Conservation (phyloP, 1,140 invertebrate species). For the Tigriopus japonicus region DNA sequence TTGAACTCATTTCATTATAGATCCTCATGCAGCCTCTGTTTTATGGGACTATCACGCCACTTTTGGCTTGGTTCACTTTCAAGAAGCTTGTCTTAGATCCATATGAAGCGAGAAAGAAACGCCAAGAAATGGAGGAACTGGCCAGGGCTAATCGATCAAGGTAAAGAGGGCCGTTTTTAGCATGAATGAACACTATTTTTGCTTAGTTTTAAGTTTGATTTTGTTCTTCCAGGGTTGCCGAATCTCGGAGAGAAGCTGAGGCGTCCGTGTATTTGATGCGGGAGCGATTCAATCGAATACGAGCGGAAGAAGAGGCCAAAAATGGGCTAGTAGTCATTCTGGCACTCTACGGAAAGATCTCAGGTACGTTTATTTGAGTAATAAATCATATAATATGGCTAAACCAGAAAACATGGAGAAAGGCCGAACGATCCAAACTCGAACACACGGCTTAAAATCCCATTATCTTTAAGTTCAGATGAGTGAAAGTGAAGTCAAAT, state of each 20-base stretch:
- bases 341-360: conserved; percentile 51
- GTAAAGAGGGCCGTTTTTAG: too few species aligned
- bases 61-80: conserved; percentile 52
- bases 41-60: conserved; percentile 69
- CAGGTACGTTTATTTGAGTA: too few species aligned
- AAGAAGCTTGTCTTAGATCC: conserved; percentile 74
- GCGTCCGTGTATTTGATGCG: conserved; percentile 69
- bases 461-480: too few species aligned
- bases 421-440: too few species aligned
- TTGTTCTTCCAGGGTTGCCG: conserved; percentile 35
- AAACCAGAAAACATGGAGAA: too few species aligned
- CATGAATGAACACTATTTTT: too few species aligned
- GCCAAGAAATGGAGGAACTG: conserved; percentile 44
- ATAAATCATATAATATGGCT: too few species aligned
- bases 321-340: conserved; percentile 62
- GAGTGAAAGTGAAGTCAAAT: too few species aligned
- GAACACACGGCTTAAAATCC: too few species aligned
- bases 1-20: conserved; percentile 26
- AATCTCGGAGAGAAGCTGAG: conserved; percentile 59
- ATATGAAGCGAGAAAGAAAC: conserved; percentile 49
- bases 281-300: conserved; percentile 21
- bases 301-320: conserved; percentile 45
- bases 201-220: too few species aligned
- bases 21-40: conserved; percentile 71
- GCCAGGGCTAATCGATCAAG: conserved; percentile 30